A percentile compares a stretch with the other conserved stretches of the same genome.
phyloP scores from a whole-genome alignment of 2,113 vertebrate genomes.

The Dipodomys spectabilis region DNA sequence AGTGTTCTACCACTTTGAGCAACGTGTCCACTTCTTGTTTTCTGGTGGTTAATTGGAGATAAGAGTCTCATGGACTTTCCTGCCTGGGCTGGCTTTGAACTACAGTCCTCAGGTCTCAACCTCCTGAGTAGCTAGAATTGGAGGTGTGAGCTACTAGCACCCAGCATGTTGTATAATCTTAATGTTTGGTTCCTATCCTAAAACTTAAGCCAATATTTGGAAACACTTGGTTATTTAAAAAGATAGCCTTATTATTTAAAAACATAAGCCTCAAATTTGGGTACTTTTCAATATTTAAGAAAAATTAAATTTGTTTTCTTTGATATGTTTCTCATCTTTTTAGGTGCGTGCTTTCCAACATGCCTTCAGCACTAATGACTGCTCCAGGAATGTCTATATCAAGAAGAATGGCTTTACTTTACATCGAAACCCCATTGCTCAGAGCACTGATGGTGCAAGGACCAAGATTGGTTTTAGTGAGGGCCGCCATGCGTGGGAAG shows the following conservation, averaged over 20 bases:
- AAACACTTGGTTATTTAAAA: conserved; percentile 53
- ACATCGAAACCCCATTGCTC: conserved; percentile 98
- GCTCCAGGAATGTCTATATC: conserved; percentile 98
- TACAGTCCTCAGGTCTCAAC: no score
- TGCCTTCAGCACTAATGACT: conserved; percentile 97
- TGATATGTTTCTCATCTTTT: conserved; percentile 53
- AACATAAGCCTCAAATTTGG: conserved; percentile 20
- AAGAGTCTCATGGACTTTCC: no score
- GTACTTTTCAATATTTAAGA: conserved; percentile 46
- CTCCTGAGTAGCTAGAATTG: no score
- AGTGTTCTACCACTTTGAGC: no score
- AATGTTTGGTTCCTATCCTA: background rate
- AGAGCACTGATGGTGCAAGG: conserved; percentile 98
- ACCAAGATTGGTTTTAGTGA: conserved; percentile 98
- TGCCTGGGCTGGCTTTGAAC: no score
- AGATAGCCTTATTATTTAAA: conserved; percentile 48
- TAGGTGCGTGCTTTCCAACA: conserved; percentile 96
- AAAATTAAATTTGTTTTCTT: conserved; percentile 9
- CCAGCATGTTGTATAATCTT: background rate
- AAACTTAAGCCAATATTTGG: conserved; percentile 46
- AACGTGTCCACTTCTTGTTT: no score
- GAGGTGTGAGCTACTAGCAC: no score
- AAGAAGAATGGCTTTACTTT: conserved; percentile 99
- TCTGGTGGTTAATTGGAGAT: no score
- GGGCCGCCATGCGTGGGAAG: conserved; percentile 98